Conservation (phyloP, 2,797 vertebrate genomes). For the Rhynchonycteris naso region DNA sequence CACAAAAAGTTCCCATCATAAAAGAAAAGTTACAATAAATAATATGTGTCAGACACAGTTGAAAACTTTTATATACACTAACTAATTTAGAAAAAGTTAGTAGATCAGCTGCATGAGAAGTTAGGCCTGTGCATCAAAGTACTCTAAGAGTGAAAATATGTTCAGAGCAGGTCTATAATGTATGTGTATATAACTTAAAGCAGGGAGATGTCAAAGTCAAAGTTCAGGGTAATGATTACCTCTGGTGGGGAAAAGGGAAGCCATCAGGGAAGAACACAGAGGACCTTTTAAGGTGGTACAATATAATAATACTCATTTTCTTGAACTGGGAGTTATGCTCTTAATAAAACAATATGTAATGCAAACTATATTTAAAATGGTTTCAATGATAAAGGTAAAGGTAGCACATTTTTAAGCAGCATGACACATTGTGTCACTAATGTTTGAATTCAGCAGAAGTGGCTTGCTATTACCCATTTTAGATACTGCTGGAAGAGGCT, state of each 20-base stretch:
- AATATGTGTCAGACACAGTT: not conserved
- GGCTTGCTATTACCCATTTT: not conserved
- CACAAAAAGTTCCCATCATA: not conserved
- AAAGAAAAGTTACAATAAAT: not conserved
- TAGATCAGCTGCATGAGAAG: not conserved
- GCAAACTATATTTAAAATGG: not conserved
- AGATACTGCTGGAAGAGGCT: not conserved
- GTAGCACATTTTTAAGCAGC: not conserved
- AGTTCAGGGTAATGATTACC: not conserved
- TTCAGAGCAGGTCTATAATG: not conserved
- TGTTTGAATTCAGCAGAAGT: slow-evolving; percentile 10
- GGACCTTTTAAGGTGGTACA: not conserved
- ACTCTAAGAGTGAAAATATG: not conserved
- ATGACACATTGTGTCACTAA: not conserved
- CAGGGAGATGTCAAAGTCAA: not conserved
- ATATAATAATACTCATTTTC: not conserved
- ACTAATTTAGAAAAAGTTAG: not conserved
- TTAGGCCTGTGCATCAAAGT: not conserved
- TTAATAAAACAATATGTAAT: not conserved
- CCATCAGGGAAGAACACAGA: not conserved
- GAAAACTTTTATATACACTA: not conserved
- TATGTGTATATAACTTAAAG: not conserved
- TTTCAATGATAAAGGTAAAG: not conserved
- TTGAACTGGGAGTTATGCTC: not conserved
- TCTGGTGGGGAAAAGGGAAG: not conserved